Conservation (phyloP, 2,113 vertebrate species). For the Papio anubis region DNA sequence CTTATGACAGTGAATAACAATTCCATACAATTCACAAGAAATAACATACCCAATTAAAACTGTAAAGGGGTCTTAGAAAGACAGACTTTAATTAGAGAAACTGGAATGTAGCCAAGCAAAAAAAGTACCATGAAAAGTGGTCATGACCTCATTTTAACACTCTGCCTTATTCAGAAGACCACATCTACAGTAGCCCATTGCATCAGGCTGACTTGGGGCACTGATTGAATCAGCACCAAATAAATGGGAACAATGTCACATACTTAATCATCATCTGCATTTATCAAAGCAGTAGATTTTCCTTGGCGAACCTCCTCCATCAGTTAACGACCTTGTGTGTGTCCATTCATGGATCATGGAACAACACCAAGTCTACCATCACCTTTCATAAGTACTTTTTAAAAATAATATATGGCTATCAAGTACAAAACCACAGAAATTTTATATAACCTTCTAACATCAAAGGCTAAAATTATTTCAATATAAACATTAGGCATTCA, state of each 20-base stretch:
- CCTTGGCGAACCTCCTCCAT: constrained; percentile 9
- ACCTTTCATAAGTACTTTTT: not conserved
- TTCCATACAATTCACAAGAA: constrained; percentile 70
- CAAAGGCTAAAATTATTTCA: not conserved
- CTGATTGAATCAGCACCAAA: constrained; percentile 68
- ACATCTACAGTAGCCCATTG: constrained; percentile 67
- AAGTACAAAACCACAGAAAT: not conserved
- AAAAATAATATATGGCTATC: not conserved
- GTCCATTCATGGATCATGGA: constrained; percentile 28
- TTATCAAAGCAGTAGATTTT: constrained; percentile 58
- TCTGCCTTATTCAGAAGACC: constrained; percentile 70
- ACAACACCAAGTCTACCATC: not conserved
- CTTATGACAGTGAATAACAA: constrained; percentile 78
- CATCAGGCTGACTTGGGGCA: constrained; percentile 67
- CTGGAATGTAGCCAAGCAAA: constrained; percentile 75
- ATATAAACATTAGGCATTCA: not conserved
- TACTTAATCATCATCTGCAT: constrained; percentile 68
- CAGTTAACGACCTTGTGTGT: constrained; percentile 14
- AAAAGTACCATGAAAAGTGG: constrained; percentile 71
- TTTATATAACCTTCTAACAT: not conserved
- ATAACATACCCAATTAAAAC: constrained; percentile 79
- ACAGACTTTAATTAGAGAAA: constrained; percentile 76
- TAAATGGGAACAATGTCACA: constrained; percentile 72
- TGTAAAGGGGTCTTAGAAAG: constrained; percentile 69
- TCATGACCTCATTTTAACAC: constrained; percentile 79